phyloP scores from a whole-genome alignment of 2,888 invertebrate genomes.

The Pyrocoelia pectoralis region DNA sequence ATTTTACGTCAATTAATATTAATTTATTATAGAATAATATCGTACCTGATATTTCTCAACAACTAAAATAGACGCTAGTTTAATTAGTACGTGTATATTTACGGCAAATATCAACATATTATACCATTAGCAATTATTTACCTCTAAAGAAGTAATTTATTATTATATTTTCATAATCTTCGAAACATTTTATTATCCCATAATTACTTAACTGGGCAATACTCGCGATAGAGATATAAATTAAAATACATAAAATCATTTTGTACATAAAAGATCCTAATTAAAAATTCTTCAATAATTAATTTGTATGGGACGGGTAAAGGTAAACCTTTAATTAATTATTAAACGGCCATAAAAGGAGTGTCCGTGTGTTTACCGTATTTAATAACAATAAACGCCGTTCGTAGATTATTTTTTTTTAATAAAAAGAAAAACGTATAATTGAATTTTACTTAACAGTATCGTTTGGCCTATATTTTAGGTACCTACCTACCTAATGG shows the following conservation, averaged over 20 bases:
- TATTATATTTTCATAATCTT: constrained; percentile 13
- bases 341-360: constrained; percentile 11
- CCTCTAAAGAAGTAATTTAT: constrained; percentile 14
- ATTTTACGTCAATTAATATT: constrained; percentile 29
- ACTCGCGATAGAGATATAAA: too few species aligned
- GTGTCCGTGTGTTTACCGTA: constrained; percentile 20
- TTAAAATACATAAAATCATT: too few species aligned
- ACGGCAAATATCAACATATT: constrained; percentile 48
- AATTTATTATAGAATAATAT: constrained; percentile 42
- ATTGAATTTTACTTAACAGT: constrained; percentile 4
- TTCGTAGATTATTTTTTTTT: too few species aligned
- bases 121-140: constrained; percentile 19
- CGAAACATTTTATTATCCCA: too few species aligned
- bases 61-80: constrained; percentile 34
- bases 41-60: constrained; percentile 1
- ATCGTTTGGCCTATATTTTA: constrained; percentile 15
- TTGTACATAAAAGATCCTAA: neutral
- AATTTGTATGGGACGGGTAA: neutral
- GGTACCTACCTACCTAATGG: constrained; percentile 20
- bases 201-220: neutral
- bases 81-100: constrained; percentile 53
- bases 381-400: neutral
- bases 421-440: too few species aligned
- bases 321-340: neutral
- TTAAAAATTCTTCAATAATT: neutral